Percentiles rank a stretch among this genome's conserved stretches.
phyloP scores from a whole-genome alignment of 2,113 vertebrate genomes.

The Gobiocypris rarus region DNA sequence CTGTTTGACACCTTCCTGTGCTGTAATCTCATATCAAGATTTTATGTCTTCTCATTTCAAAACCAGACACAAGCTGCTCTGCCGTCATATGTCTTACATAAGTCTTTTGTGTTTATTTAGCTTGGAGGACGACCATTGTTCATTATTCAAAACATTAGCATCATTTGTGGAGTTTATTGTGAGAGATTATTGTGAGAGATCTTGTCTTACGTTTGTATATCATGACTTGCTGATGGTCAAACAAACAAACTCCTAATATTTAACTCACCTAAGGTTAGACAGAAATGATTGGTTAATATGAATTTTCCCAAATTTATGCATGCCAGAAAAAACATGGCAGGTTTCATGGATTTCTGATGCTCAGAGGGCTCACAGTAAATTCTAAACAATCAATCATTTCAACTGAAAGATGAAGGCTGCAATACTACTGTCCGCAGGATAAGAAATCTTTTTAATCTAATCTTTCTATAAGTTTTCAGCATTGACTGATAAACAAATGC shows the following conservation, averaged over 20 bases:
- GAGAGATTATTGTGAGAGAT: not conserved
- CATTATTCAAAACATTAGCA: not conserved
- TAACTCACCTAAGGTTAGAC: no score
- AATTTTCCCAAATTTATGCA: no score
- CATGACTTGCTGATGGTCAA: not conserved
- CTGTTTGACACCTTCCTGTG: conserved; percentile 17
- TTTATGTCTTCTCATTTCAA: conserved; percentile 6
- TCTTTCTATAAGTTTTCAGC: no score
- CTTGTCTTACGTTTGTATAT: not conserved
- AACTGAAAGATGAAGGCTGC: no score
- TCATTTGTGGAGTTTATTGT: conserved; percentile 4
- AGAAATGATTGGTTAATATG: no score
- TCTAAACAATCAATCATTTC: no score
- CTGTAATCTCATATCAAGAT: conserved; percentile 32
- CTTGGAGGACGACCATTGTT: not conserved
- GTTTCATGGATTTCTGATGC: no score
- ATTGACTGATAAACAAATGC: no score
- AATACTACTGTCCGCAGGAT: no score
- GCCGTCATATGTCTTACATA: not conserved
- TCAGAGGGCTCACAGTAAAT: no score
- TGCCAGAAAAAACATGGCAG: no score
- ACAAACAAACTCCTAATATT: not conserved
- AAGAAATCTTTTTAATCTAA: no score
- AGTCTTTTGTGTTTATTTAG: not conserved
- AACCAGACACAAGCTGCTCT: not conserved